phyloP scores from a whole-genome alignment of 2,113 vertebrate species.

The Myiopsitta monachus region DNA sequence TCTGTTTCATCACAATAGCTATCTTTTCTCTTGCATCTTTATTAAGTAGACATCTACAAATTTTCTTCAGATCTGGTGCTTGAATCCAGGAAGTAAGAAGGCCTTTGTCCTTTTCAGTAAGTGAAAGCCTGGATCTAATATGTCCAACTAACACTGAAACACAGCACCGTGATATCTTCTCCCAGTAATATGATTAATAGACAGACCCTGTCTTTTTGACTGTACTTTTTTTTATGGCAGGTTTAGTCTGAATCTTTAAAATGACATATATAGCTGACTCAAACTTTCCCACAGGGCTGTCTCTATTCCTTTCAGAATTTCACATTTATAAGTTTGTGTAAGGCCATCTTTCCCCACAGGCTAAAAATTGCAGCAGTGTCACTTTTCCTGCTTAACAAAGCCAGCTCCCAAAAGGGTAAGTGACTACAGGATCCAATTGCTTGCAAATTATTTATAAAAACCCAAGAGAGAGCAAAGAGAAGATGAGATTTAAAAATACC shows the following conservation, averaged over 20 bases:
- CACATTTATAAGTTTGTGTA: conserved; percentile 48
- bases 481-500: background rate
- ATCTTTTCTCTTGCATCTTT: background rate
- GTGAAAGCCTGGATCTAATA: background rate
- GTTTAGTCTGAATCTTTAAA: background rate
- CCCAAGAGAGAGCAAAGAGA: background rate
- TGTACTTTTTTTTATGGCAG: background rate
- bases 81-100: background rate
- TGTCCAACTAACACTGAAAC: background rate
- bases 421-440: background rate
- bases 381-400: conserved; percentile 32
- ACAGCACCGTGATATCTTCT: background rate
- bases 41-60: background rate
- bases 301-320: background rate
- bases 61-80: background rate
- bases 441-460: background rate
- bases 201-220: background rate
- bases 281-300: background rate
- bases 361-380: background rate
- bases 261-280: background rate
- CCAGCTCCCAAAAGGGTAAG: background rate
- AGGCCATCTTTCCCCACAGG: conserved; percentile 46
- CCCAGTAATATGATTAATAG: background rate
- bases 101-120: background rate
- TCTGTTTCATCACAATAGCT: background rate